Conservation (phyloP, 2,888 invertebrate species). For the Nycteola revayana region DNA sequence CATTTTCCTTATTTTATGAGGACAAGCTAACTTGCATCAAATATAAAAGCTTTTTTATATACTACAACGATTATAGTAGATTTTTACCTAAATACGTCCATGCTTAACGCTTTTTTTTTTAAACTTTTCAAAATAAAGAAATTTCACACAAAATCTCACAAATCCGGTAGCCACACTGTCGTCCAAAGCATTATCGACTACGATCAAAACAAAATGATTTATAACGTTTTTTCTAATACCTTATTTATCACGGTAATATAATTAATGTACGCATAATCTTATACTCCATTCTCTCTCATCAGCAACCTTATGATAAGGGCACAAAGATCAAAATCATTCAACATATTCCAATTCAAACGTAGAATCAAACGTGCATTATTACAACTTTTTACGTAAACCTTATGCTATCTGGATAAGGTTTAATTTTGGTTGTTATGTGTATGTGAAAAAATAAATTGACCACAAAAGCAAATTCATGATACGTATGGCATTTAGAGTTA, state of each 20-base stretch:
- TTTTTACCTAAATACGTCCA: too few relatives aligned
- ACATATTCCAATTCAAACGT: not conserved
- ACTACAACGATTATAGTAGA: too few relatives aligned
- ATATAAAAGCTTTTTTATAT: too few relatives aligned
- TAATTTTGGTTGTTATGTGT: conserved; percentile 13
- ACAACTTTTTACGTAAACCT: not conserved
- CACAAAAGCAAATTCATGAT: conserved; percentile 21
- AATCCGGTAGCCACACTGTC: conserved; percentile 51
- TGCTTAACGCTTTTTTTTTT: too few relatives aligned
- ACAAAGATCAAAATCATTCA: conserved; percentile 18
- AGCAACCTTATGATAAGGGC: conserved; percentile 6
- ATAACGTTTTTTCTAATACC: conserved; percentile 41
- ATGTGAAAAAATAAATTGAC: conserved; percentile 19
- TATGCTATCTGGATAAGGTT: conserved; percentile 5
- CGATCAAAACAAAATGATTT: conserved; percentile 51
- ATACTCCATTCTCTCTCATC: conserved; percentile 2
- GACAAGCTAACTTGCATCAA: too few relatives aligned
- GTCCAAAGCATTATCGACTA: conserved; percentile 39
- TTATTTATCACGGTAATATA: conserved; percentile 38
- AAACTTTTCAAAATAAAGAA: too few relatives aligned
- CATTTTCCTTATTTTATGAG: too few relatives aligned
- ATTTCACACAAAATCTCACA: not conserved
- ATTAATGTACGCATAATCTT: conserved; percentile 32
- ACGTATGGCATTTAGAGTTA: conserved; percentile 50
- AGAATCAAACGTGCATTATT: not conserved